Percentiles rank a stretch among this genome's conserved stretches.
Conservation (phyloP, 2,888 invertebrate species). For the Dasypogon diadema region DNA sequence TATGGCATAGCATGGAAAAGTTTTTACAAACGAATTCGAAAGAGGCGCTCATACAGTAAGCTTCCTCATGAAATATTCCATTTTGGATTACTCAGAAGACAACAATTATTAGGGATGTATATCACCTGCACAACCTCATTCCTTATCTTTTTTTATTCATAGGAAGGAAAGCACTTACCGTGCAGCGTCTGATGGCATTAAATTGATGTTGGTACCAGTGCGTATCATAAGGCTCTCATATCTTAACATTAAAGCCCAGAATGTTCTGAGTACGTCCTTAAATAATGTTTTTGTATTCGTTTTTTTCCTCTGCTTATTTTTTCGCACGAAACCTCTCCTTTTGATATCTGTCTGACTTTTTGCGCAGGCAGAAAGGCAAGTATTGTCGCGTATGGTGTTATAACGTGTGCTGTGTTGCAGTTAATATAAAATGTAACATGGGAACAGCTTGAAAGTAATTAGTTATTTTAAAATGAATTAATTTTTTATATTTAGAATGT, state of each 20-base stretch:
- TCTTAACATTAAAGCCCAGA: conserved; percentile 14
- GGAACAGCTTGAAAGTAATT: not conserved
- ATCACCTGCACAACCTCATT: not conserved
- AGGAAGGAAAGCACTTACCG: conserved; percentile 22
- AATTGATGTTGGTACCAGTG: conserved; percentile 6
- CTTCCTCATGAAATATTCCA: too few relatives aligned
- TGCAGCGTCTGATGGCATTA: conserved; percentile 21
- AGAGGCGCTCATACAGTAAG: too few relatives aligned
- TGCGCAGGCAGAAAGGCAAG: conserved; percentile 27
- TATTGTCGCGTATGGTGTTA: conserved; percentile 22
- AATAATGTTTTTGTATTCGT: conserved; percentile 40
- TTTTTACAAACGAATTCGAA: too few relatives aligned
- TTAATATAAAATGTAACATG: not conserved
- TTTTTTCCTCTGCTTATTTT: conserved; percentile 23
- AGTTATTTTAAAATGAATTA: not conserved
- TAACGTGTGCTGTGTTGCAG: not conserved
- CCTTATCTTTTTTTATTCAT: conserved; percentile 31
- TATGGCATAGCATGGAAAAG: too few relatives aligned
- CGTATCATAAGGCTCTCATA: conserved; percentile 9
- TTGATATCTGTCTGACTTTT: conserved; percentile 12
- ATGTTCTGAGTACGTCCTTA: conserved; percentile 34
- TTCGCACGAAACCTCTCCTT: conserved; percentile 35
- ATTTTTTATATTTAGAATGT: too few relatives aligned
- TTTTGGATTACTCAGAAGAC: too few relatives aligned
- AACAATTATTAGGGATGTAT: not conserved